Base-by-base conservation (phyloP, 2,888 invertebrate species). In the Anagyrus pseudococci region DNA sequence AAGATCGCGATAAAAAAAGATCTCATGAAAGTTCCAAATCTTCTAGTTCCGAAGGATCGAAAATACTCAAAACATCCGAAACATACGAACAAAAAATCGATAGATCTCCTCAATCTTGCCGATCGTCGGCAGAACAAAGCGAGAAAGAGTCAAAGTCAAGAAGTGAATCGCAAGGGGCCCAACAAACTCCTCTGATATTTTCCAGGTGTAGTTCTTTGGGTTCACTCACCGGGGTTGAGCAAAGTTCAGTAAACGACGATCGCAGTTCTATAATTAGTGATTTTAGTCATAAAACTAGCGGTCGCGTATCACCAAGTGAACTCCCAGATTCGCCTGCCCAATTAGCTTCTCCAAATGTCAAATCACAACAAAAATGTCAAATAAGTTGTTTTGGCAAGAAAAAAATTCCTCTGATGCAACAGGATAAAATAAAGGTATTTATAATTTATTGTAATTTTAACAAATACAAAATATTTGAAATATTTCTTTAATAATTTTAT, bases 291-390 rank as follows among this genome's bases (percentile, higher is more conserved):
- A 82, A 75, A 60, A 80, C 79, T 2, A 96, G 96, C 70, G 96
- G 95, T 29, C 88, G 93, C 53, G 91, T 96, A 43, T 94, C 95
- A 0, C 96, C 96, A 1, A 94, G 94, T 73, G 97, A 97, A 82
- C 85, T 97, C 54, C 96, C 97, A 0, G 97, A 97, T 83, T 97
- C 96, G 0, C 96, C 97, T 0, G 91, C 94, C 53, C 91, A 91
- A 77, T 92, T 91, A 47, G 87, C 90, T 76, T 91, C 91, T 3
- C 87, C 88, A 13, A 88, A 88, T 69, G 88, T 88, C 0, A 82
- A 83, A 19, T 83, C 76, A 60, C 65, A 65, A 26, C 23, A 10
- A 46, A 65, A 62, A 62, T 20, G 58, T 23, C 61, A 61, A 50
- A 48, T 58, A 20, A 52, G 54, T 20, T 58, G 44, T 10, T 62